Evolutionary conservation across 2,888 invertebrate species (phyloP), one percentile per base, ranked within the genome.

Genomic region (Lordiphosa fenestrarum): DNA sequence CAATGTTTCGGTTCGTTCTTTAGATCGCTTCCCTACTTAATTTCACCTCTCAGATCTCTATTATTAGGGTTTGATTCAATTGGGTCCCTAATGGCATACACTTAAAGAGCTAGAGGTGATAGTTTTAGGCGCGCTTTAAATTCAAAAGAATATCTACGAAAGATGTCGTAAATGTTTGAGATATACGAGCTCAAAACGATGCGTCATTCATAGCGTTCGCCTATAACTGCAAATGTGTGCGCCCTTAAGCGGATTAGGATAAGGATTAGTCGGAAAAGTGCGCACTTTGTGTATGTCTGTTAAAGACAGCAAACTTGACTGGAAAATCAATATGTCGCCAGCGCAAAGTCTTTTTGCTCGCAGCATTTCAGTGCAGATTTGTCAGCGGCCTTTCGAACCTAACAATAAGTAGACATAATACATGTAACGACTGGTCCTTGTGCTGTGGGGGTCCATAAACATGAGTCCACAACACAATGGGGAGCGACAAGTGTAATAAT

Each of bases 401-500:
- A 33, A 9, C 44, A 37, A 46, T 46, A 56, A 56, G 56, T 56
- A 44, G 40, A 48, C 48, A 48, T 41, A 58, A 48, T 21, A 42
- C 30, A 19, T 40, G 30, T 10, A 50, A 6, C 2, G 44, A 12
- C 44, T 44, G 33, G 30, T 44, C 30, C 30, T 44, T 30, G 30
- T 42, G 13, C 15, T 10, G 44, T 15, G 13, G 30, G 33, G 30
- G 30, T 44, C 44, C 44, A 10, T 10, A 49, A 49, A 9, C 35
- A 37, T 47, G 36, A 47, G 21, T 36, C 35, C 40, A 23, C n/a
- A 35, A 46, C 46, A 46, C 46, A 53, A 53, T 53, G 38, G 25
- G 44, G 37, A 37, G 37, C 19, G 53, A 53, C 53, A 53, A 53
- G 53, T 53, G 53, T 53, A 53, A 53, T 53, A 53, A 53, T 53